These are phyloP conservation scores for Remorina albescens DNA, from an alignment of 2,797 vertebrate genomes.

Conservation along the genomic window DNA sequence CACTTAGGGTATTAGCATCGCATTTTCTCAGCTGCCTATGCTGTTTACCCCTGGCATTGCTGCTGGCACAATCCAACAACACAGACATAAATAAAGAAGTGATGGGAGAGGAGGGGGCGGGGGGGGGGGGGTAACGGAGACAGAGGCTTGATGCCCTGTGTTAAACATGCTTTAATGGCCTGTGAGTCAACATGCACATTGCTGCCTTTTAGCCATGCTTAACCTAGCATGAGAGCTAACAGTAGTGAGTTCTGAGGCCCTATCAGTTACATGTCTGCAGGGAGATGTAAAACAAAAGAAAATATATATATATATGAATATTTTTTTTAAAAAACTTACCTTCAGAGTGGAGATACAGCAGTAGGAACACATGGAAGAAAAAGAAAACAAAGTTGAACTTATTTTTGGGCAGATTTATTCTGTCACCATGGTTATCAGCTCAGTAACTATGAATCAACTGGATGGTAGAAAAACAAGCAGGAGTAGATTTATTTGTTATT, in stretches of 20 bases:
- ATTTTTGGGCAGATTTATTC: not conserved
- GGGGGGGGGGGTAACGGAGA: constrained; percentile 12
- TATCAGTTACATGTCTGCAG: constrained; percentile 40
- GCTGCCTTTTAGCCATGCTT: constrained; percentile 47
- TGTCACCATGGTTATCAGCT: not conserved
- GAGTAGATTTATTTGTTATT: not conserved
- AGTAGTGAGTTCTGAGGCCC: constrained; percentile 23
- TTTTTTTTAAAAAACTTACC: no score
- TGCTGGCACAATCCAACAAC: constrained; percentile 73
- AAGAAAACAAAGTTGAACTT: constrained; percentile 35
- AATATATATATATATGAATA: no score
- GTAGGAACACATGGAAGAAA: constrained; percentile 52
- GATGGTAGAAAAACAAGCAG: not conserved
- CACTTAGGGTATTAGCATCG: constrained; percentile 65
- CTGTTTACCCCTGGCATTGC: constrained; percentile 76
- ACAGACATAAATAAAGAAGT: constrained; percentile 66
- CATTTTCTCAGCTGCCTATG: constrained; percentile 73
- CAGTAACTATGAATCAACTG: not conserved
- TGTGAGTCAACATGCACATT: constrained; percentile 41
- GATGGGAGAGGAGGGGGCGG: not conserved
- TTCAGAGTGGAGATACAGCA: constrained; percentile 42
- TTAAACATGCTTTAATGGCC: constrained; percentile 66
- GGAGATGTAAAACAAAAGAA: constrained; percentile 9
- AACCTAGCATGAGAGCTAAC: constrained; percentile 38
- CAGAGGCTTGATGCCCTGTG: constrained; percentile 44